Conservation (phyloP, 2,113 vertebrate genomes). For the Limnothrissa miodon region DNA sequence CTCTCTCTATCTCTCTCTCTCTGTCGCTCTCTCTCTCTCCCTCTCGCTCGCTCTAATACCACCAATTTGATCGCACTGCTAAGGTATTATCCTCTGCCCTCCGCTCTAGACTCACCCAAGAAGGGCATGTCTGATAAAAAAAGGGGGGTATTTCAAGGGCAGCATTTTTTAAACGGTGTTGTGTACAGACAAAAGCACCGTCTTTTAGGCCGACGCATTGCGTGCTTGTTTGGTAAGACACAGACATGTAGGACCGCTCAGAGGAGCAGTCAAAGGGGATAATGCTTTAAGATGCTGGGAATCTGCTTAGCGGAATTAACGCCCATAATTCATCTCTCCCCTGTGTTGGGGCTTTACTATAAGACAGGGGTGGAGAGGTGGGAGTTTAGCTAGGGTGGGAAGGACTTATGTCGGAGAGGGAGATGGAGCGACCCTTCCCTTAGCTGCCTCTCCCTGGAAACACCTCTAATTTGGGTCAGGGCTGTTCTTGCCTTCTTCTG, state of each 20-base stretch:
- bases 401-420: background rate
- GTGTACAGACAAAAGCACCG: background rate
- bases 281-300: slow-evolving; percentile 9
- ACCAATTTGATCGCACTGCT: background rate
- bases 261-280: background rate
- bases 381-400: background rate
- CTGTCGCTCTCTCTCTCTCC: background rate
- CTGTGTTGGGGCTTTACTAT: background rate
- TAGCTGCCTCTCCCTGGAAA: background rate
- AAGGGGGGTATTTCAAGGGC: background rate
- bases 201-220: background rate
- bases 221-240: background rate
- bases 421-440: background rate
- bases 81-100: background rate
- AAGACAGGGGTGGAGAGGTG: background rate
- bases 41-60: too few relatives aligned
- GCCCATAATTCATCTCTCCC: background rate
- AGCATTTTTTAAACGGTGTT: background rate
- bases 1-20: too few relatives aligned
- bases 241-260: background rate
- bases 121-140: background rate
- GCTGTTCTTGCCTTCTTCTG: background rate
- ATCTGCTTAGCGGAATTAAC: slow-evolving; percentile 7
- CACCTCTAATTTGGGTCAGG: background rate
- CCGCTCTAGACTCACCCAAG: background rate